A percentile compares a stretch with the other conserved stretches of the same genome.
These are phyloP conservation scores for Microcebus jonahi DNA, from an alignment of 2,113 vertebrate species.

Conservation along the genomic window DNA sequence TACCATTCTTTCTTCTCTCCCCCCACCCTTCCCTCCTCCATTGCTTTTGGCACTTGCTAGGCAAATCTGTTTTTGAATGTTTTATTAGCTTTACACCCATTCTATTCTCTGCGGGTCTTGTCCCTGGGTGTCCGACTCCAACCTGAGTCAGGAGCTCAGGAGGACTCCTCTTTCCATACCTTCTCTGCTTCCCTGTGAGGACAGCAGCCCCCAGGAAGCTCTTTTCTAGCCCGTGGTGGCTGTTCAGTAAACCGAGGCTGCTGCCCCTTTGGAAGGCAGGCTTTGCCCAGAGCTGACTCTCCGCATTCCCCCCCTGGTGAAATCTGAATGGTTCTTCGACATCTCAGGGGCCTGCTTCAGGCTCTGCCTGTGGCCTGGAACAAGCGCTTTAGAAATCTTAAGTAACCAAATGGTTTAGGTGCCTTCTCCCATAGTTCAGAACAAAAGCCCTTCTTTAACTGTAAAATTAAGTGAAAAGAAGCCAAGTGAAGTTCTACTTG, in stretches of 20 bases:
- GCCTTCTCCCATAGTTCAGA: not conserved
- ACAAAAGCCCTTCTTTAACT: not conserved
- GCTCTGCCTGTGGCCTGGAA: not conserved
- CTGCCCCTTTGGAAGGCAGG: conserved; percentile 56
- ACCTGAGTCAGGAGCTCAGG: not conserved
- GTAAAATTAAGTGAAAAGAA: not conserved
- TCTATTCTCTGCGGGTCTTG: not conserved
- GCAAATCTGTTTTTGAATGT: not conserved
- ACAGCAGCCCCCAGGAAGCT: not conserved
- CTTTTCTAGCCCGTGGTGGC: not conserved
- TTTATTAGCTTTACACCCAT: not conserved
- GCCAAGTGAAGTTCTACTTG: not conserved
- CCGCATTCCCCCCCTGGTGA: not conserved
- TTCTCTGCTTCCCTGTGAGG: not conserved
- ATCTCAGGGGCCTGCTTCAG: not conserved
- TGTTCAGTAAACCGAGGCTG: conserved; percentile 16
- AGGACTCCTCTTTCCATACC: not conserved
- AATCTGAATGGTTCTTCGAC: not conserved
- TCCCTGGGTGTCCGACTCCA: not conserved
- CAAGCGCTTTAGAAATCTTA: not conserved
- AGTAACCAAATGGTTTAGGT: not conserved
- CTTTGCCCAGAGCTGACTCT: not conserved
- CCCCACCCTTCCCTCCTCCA: not conserved
- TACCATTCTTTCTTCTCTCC: not conserved
- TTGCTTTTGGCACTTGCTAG: not conserved